Conservation (phyloP, 1,140 invertebrate species). For the Gerris buenoi region DNA sequence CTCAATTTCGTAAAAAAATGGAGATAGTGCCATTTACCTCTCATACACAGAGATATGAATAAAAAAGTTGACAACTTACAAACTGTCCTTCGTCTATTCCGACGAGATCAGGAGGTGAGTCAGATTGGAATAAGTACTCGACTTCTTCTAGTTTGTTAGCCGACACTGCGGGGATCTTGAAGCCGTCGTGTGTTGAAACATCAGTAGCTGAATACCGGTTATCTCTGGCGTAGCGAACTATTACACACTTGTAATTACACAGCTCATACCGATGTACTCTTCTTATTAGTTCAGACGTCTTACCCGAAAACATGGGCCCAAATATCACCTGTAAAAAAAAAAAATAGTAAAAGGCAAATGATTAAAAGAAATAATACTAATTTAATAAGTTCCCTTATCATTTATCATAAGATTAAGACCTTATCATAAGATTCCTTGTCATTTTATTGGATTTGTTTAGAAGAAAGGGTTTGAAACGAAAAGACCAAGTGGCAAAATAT, state of each 20-base stretch:
- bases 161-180: slow-evolving; percentile 35
- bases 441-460: too few relatives aligned
- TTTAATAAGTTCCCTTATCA: too few relatives aligned
- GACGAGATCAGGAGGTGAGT: slow-evolving; percentile 36
- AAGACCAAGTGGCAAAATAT: too few relatives aligned
- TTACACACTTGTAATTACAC: slow-evolving; percentile 39
- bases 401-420: too few relatives aligned
- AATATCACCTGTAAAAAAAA: slow-evolving; percentile 38
- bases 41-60: too few relatives aligned
- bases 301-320: slow-evolving; percentile 54
- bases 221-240: slow-evolving; percentile 46
- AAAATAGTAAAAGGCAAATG: neutral
- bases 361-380: too few relatives aligned
- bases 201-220: slow-evolving; percentile 33
- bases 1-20: too few relatives aligned
- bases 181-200: slow-evolving; percentile 43
- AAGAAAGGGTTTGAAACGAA: too few relatives aligned
- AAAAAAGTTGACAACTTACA: too few relatives aligned
- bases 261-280: slow-evolving; percentile 42
- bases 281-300: slow-evolving; percentile 49
- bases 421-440: too few relatives aligned
- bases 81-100: slow-evolving; percentile 54
- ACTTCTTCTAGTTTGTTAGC: slow-evolving; percentile 27
- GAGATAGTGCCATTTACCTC: too few relatives aligned
- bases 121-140: slow-evolving; percentile 20